Base-by-base conservation (phyloP, 2,113 vertebrate species). In the Calyptommatus sinebrachiatus region DNA sequence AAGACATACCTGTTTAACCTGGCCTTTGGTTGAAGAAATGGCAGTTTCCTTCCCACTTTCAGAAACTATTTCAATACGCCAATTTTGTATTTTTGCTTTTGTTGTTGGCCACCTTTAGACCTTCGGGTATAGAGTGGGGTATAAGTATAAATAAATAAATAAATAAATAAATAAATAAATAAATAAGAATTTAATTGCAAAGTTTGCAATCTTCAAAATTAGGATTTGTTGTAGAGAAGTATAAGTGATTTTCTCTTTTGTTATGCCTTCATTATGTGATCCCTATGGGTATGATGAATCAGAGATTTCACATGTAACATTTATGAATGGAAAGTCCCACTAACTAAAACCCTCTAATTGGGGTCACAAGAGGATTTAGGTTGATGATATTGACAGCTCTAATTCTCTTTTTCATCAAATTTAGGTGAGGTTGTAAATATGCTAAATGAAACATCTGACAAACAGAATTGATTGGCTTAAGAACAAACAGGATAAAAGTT, bases 191-290 rank as follows among this genome's bases (percentile, higher is more conserved):
- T 20, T 57, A 18, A 14, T 57, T 57, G 12, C 53, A 57, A 57
- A 18, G 12, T 57, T 57, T 57, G 5, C 35, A 41, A 18, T 57
- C 53, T 18, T 18, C 18, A 74, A 68, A 81, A 72, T 63, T 83
- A 89, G 82, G 10, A 88, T 77, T 0, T 9, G 53, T 70, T 28
- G 9, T 71, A 76, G 53, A 18, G 67, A 62, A 12, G 70, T 35
- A 86, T 81, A 87, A 83, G 53, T 71, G 9, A 67, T 50, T 70
- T 75, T 48, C 9, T 70, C 24, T 28, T 4, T 45, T 4, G 7
- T 71, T 73, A 85, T 79, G 77, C 83, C 80, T 31, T 86, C 73
- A 65, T 76, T 84, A 74, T 35, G 14, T n/a, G 66, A 79, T 75
- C 71, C 82, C 83, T 85, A 65, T 76, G 67, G 50, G 73, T 20